Evolutionary conservation across 2,797 vertebrate species (phyloP), one percentile per base, ranked within the genome.

Genomic region (Characodon lateralis): DNA sequence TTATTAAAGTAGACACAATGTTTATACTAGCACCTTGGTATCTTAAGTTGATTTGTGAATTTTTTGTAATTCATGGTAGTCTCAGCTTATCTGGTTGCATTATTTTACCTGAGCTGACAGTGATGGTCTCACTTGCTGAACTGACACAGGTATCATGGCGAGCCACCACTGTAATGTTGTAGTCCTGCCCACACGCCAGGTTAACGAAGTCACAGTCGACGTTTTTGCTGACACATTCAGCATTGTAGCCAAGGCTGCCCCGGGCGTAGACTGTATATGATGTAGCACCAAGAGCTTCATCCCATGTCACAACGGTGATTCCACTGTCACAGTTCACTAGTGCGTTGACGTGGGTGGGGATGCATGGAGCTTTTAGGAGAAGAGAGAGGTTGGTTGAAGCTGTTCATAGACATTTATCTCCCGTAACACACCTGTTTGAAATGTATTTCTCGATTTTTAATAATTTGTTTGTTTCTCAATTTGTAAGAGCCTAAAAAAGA

Each of bases 101-200:
- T 31, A 18, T 50, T 14, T 59, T 91, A 96, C 95, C 94, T 89
- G 94, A 88, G 35, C 88, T 80, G 43, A 78, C 43, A 1, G 3
- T 88, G 78, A 83, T 35, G 2, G 89, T 35, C 66, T 91, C 0
- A 41, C 93, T 96, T 65, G 83, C 71, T 55, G 75, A 8, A 84
- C 94, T 93, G 61, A 20, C 8, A 26, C 96, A 96, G 75, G 59
- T 61, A 35, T 76, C 71, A 2, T 78, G 74, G n/a, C 35, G 55
- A 26, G 94, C 94, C 48, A 93, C 68, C 73, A 95, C 95, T 0
- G 90, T 89, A 0, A 96, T 85, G 70, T 35, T 91, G 87, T 96
- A 96, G 82, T 91, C 88, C 83, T 95, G 93, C 7, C 96, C 96
- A 72, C 96, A 96, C 0, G 31, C 59, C 84, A 96, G 89, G 70